Evolutionary conservation across 2,888 invertebrate genomes (phyloP).

Genomic region (Odiellus spinosus): DNA sequence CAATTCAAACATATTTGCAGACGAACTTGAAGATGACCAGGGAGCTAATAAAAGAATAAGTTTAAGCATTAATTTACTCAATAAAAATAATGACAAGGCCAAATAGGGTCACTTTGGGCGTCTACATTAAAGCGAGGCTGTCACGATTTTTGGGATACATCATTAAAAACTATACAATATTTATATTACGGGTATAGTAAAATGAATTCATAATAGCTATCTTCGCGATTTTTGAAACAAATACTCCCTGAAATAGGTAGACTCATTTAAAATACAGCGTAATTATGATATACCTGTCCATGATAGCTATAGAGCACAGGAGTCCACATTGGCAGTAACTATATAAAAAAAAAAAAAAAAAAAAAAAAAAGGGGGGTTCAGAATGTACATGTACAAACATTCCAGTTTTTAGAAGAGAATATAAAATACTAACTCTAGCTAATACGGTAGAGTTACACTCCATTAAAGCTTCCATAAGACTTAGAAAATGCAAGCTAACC

Average conservation of each 20-base stretch:
- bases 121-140: slow-evolving; percentile 1
- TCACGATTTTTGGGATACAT: neutral
- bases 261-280: too few species aligned
- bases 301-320: slow-evolving; percentile 87
- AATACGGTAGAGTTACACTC: slow-evolving; percentile 88
- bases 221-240: too few species aligned
- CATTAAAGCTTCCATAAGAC: slow-evolving; percentile 79
- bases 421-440: slow-evolving; percentile 26
- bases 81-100: slow-evolving; percentile 8
- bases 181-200: too few species aligned
- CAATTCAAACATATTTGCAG: slow-evolving; percentile 76
- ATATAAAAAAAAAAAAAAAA: slow-evolving; percentile 20
- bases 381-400: too few species aligned
- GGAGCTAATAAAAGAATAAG: slow-evolving; percentile 43
- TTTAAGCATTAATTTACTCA: slow-evolving; percentile 13
- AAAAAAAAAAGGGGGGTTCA: too few species aligned
- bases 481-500: slow-evolving; percentile 90
- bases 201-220: too few species aligned
- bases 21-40: slow-evolving; percentile 69
- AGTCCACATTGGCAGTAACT: slow-evolving; percentile 76
- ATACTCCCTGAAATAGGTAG: too few species aligned
- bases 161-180: neutral
- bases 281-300: slow-evolving; percentile 42
- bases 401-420: neutral
- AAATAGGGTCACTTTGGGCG: slow-evolving; percentile 4